Base-by-base conservation (phyloP, 2,113 vertebrate genomes). In the Neolamprologus tretocephalus region DNA sequence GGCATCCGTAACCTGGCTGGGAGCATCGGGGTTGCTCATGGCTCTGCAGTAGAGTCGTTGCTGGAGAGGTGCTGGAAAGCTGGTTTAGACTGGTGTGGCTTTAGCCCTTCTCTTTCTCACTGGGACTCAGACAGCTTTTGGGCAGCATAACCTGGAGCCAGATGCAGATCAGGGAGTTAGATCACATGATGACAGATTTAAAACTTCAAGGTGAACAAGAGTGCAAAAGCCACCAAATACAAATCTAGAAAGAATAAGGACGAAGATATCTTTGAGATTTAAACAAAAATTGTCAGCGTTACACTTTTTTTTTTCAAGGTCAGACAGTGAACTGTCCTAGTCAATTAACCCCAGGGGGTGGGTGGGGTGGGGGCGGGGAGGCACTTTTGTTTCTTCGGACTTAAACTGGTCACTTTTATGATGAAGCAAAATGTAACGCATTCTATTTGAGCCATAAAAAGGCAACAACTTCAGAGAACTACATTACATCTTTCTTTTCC, bases 71-170 rank as follows among this genome's bases (percentile, higher is more conserved):
- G 81, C 49, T 79, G 89, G 89, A 81, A 81, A 89, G 91, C 89
- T 90, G 89, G 82, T 83, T 57, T 61, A 86, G 86, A 88, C 83
- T 42, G 55, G 78, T 91, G 88, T 3, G 91, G 90, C 93, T 95
- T 97, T 96, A 97, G 94, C 96, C 96, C 94, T 97, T 97, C 92
- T 97, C 96, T 96, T 96, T 96, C 95, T 96, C 96, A 80, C 95
- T 96, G 93, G 94, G 96, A 96, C 96, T 96, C 94, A 96, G 94
- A 81, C 95, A 95, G 93, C 96, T 95, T 96, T 96, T 96, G 95
- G 94, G 94, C 95, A 96, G 96, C 96, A 97, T 97, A 97, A 97
- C 96, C 96, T 97, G 94, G 89, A 89, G 86, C 81, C 55, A 89
- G 35, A 92, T 3, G 57, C 13, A 92, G 78, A 91, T 84, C 16